Base-by-base conservation (phyloP, 2,113 vertebrate genomes). In the Aspiorhynchus laticeps region DNA sequence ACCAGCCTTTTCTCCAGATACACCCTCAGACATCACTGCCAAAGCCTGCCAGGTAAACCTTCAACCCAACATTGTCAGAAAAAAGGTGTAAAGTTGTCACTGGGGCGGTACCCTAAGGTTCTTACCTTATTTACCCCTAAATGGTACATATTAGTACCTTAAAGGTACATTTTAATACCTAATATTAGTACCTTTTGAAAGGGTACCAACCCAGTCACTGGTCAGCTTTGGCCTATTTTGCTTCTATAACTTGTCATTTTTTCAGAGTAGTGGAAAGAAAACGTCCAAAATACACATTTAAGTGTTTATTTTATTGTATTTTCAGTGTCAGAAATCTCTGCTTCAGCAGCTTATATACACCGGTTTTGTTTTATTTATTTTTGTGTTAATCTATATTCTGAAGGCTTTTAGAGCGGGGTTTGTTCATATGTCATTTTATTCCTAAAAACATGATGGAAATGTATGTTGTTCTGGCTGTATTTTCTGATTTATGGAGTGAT, bases 1-100 rank as follows among this genome's bases (percentile, higher is more conserved):
- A 90, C 98, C 98, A 33, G 98, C 98, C 4, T 99, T 99, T 93
- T 99, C 98, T 53, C 97, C 97, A 46, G 98, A 99, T 90, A 99
- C 98, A 0, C 98, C 98, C 0, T 99, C 98, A 8, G 98, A 99
- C 92, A 99, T 99, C 92, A 99, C 97, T 53, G 98, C 98, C 31
- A 99, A 99, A 93, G 97, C 98, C 76, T 99, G 98, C 91, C 98
- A 99, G 97, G 98, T 99, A 94, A 90, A 88, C 75, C 36, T 19
- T 2, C 48, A 19, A 17, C 48, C 1, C 51, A 19, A 19, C 51
- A 19, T 2, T 53, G 1, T 53, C 17, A 53, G 51, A 19, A 53
- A 53, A 48, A 51, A n/a, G n/a, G n/a, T n/a, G n/a, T n/a, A n/a
- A n/a, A n/a, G n/a, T n/a, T n/a, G n/a, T n/a, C n/a, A n/a, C n/a